phyloP scores from a whole-genome alignment of 1,140 invertebrate species.

The Rhopalosiphum maidis region DNA sequence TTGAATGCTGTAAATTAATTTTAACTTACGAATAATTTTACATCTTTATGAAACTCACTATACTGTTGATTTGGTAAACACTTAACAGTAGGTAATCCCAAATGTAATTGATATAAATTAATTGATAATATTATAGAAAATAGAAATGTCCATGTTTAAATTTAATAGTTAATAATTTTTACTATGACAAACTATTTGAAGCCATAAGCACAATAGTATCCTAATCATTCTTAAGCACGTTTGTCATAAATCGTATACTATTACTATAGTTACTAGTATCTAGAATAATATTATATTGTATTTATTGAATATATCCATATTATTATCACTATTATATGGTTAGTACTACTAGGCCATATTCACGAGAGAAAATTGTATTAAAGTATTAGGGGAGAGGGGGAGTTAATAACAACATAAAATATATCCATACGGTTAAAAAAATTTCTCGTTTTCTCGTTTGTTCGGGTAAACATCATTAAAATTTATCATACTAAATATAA shows the following conservation, averaged over 20 bases:
- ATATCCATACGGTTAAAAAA: no score
- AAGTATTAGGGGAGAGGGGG: no score
- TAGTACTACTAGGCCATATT: neutral
- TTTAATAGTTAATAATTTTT: neutral
- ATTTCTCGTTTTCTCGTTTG: no score
- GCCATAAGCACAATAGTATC: neutral
- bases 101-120: neutral
- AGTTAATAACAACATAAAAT: no score
- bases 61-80: neutral
- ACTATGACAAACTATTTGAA: neutral
- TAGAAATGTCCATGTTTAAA: neutral
- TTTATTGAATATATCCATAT: neutral
- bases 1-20: neutral
- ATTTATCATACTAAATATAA: neutral
- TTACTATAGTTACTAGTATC: neutral
- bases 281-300: neutral
- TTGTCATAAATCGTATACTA: slow-evolving; percentile 4
- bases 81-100: neutral
- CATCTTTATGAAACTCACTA: neutral
- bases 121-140: neutral
- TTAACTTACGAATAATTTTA: neutral
- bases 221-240: neutral
- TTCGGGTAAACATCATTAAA: no score
- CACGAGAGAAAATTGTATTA: no score
- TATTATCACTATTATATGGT: neutral